Evolutionary conservation across 2,797 vertebrate genomes (phyloP).

Genomic region (Remorina albescens): DNA sequence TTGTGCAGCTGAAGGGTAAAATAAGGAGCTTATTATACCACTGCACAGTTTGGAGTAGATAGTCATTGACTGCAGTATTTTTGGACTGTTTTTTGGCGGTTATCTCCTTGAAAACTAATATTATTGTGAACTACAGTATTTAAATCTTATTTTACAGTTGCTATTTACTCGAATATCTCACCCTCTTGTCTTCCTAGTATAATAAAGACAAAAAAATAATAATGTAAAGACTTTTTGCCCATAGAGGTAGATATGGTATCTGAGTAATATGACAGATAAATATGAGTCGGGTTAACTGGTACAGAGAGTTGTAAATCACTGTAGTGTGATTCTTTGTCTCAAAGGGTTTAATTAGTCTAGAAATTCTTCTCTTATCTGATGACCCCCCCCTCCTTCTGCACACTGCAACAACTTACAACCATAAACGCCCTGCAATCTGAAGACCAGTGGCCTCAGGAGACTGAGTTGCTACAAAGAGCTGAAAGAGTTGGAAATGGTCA

Average conservation of each 20-base stretch:
- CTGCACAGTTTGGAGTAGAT: slow-evolving; percentile 12
- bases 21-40: slow-evolving; percentile 24
- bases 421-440: slow-evolving; percentile 86
- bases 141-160: slow-evolving; percentile 30
- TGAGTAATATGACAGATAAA: slow-evolving; percentile 86
- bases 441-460: slow-evolving; percentile 87
- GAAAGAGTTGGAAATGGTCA: slow-evolving; percentile 87
- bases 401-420: slow-evolving; percentile 86
- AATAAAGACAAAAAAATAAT: slow-evolving; percentile 45
- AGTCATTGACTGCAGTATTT: slow-evolving; percentile 22
- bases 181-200: slow-evolving; percentile 18
- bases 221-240: slow-evolving; percentile 46
- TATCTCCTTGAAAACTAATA: slow-evolving; percentile 33
- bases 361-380: slow-evolving; percentile 88
- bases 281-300: slow-evolving; percentile 87
- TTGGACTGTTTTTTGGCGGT: slow-evolving; percentile 15
- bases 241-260: slow-evolving; percentile 76
- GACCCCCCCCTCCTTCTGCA: slow-evolving; percentile 78
- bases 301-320: slow-evolving; percentile 89
- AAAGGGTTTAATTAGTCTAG: slow-evolving; percentile 89
- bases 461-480: slow-evolving; percentile 85
- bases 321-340: slow-evolving; percentile 87
- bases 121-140: slow-evolving; percentile 18
- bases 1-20: slow-evolving; percentile 16
- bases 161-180: slow-evolving; percentile 32